Evolutionary conservation across 2,113 vertebrate species (phyloP), one percentile per base, ranked within the genome.

Genomic region (Cryptotis parvus): DNA sequence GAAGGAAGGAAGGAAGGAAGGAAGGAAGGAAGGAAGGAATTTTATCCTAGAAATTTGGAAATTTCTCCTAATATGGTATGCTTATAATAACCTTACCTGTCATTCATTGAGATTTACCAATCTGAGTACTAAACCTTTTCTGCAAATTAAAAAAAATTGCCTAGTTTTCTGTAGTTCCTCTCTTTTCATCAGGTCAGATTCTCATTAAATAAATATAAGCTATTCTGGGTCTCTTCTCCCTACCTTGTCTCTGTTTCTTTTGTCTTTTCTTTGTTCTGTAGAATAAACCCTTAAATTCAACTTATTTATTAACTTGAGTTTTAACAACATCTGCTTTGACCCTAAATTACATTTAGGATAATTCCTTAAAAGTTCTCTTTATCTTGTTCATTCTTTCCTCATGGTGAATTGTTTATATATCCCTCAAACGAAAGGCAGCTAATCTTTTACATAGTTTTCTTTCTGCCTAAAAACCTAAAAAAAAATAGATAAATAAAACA

Each of bases 31-130:
- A 49, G 45, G 45, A 49, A 49, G 45, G 45, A 49, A 49, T 68
- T 81, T 93, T 91, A 63, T 73, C 29, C 31, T 74, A 29, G 4
- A 87, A 87, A 80, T 80, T 92, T 35, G 65, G 31, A 77, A 90
- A 87, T 85, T 90, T 84, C 41, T 4, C 74, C 80, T 16, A 4
- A 22, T 43, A 81, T 52, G 26, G 87, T 41, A 87, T 93, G 27
- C 66, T 69, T 82, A 24, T 6, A 78, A 2, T 68, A 74, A 74
- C 29, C 58, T 41, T 91, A 31, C 68, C 52, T 92, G n/a, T 35
- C 27, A 55, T 69, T 82, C 37, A 77, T 15, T 79, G 37, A 89
- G 4, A 0, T 26, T 80, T 43, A 27, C 26, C 16, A 80, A 58
- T 68, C 45, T 90, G 35, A 94, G 61, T 16, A 79, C 66, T 66